Conservation (phyloP, 2,113 vertebrate genomes). For the Vombatus ursinus region DNA sequence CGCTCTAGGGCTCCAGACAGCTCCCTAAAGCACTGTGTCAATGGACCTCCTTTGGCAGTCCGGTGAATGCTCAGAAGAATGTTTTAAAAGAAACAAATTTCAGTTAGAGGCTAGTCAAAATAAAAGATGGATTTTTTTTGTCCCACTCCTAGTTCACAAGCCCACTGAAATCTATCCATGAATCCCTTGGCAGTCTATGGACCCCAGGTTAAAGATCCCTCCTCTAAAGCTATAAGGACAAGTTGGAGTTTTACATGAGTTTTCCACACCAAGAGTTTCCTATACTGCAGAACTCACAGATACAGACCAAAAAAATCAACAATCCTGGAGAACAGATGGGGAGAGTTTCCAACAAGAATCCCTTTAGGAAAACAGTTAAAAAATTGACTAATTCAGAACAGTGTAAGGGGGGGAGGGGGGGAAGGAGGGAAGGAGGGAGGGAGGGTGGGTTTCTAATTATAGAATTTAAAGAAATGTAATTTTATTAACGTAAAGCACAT, state of each 20-base stretch:
- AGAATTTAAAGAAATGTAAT: background rate
- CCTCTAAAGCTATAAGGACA: background rate
- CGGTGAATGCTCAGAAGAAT: background rate
- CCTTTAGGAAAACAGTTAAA: conserved; percentile 1
- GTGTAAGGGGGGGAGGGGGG: background rate
- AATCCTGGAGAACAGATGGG: background rate
- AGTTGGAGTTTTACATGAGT: background rate
- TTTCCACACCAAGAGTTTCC: background rate
- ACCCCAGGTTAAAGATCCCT: background rate
- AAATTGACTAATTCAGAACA: background rate
- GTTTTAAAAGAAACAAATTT: background rate
- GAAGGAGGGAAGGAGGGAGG: background rate
- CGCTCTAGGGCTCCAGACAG: background rate
- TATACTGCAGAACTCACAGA: background rate
- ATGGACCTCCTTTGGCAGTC: background rate
- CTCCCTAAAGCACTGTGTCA: background rate
- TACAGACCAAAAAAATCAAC: background rate
- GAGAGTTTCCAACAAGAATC: background rate
- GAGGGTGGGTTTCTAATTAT: background rate
- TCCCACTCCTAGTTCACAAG: background rate
- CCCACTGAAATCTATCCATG: background rate
- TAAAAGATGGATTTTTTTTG: background rate
- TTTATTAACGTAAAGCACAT: background rate
- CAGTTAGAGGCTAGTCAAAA: background rate
- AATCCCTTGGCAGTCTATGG: background rate